Conservation (phyloP, 2,113 vertebrate genomes). For the Isurus oxyrinchus region DNA sequence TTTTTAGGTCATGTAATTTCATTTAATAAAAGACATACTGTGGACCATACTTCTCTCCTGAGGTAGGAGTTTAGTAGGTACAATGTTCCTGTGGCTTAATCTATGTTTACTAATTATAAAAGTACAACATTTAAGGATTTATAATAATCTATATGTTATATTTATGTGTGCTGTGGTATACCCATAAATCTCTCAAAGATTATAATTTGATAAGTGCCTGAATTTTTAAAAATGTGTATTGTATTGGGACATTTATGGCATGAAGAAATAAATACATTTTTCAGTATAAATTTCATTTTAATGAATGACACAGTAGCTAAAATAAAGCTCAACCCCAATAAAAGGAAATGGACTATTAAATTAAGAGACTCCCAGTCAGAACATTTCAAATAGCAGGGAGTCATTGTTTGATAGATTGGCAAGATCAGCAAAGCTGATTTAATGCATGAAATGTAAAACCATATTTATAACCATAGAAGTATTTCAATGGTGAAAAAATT, state of each 20-base stretch:
- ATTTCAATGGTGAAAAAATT: not conserved
- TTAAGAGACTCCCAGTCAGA: not conserved
- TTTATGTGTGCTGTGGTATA: not conserved
- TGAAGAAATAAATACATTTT: not conserved
- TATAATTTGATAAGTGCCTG: not conserved
- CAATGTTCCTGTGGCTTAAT: not conserved
- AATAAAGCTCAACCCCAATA: not conserved
- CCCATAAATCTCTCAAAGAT: not conserved
- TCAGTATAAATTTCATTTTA: not conserved
- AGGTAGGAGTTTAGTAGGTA: not conserved
- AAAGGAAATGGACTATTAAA: not conserved
- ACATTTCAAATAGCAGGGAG: not conserved
- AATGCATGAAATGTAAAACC: not conserved
- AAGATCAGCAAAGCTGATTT: not conserved
- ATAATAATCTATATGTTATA: not conserved
- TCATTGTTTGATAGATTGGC: not conserved
- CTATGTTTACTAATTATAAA: not conserved
- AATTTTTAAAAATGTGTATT: not conserved
- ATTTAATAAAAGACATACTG: not conserved
- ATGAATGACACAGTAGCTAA: not conserved
- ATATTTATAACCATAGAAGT: not conserved
- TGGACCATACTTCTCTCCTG: not conserved
- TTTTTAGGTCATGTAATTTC: not conserved
- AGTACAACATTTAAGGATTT: not conserved
- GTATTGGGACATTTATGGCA: not conserved